Conservation (phyloP, 2,113 vertebrate species). For the Alaudala cheleensis region DNA sequence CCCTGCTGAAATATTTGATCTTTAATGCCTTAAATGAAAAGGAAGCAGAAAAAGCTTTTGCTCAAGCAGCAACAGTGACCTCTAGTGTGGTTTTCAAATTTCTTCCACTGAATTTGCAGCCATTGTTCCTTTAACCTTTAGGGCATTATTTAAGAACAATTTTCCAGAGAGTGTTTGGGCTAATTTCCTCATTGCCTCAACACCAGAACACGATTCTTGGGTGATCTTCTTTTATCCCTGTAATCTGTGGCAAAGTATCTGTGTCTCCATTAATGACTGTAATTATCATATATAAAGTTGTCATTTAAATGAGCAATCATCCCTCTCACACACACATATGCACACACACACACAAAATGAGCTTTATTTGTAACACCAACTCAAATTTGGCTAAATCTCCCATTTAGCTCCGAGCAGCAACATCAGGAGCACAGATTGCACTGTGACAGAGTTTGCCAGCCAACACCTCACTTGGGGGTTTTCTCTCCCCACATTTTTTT, state of each 20-base stretch:
- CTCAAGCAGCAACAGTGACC: conserved; percentile 82
- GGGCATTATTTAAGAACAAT: conserved; percentile 71
- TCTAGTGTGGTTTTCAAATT: conserved; percentile 78
- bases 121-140: conserved; percentile 72
- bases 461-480: conserved; percentile 23
- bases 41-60: conserved; percentile 32
- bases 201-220: conserved; percentile 58
- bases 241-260: conserved; percentile 73
- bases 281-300: conserved; percentile 76
- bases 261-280: conserved; percentile 75
- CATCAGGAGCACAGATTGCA: conserved; percentile 15
- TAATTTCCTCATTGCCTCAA: conserved; percentile 76
- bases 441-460: conserved; percentile 38
- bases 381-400: conserved; percentile 59
- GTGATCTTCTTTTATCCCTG: conserved; percentile 68
- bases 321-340: neutral
- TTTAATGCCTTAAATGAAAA: conserved; percentile 20
- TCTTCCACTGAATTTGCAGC: conserved; percentile 48
- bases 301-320: conserved; percentile 76
- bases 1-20: conserved; percentile 44
- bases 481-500: neutral
- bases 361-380: conserved; percentile 68
- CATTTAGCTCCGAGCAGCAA: conserved; percentile 36
- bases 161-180: conserved; percentile 63
- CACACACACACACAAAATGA: conserved; percentile 50